Percentiles rank a stretch among this genome's conserved stretches.
Conservation (phyloP, 2,888 invertebrate species). For the Thecophora atra region DNA sequence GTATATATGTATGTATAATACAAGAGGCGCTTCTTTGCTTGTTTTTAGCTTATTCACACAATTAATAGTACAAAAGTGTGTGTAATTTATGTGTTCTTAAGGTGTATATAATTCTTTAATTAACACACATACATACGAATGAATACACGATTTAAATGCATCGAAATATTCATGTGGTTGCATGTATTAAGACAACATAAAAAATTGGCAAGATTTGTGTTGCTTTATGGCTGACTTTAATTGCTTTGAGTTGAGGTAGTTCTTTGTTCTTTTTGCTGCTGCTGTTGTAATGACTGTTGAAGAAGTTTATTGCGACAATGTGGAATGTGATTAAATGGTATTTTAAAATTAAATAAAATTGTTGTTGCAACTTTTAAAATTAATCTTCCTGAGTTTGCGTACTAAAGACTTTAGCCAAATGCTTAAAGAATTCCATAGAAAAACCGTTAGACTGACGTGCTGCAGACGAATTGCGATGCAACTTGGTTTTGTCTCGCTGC, state of each 20-base stretch:
- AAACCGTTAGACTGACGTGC: neutral
- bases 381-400: conserved; percentile 51
- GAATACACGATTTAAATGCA: neutral
- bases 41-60: neutral
- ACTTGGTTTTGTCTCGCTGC: neutral
- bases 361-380: too few species aligned
- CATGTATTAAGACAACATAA: neutral
- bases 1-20: conserved; percentile 12
- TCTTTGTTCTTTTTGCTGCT: conserved; percentile 38
- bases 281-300: neutral
- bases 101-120: too few species aligned
- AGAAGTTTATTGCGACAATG: neutral
- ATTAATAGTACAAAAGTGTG: conserved; percentile 8
- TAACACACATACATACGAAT: neutral
- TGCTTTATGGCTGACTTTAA: conserved; percentile 33
- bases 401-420: neutral
- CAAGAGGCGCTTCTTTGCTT: conserved; percentile 11
- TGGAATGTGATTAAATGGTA: conserved; percentile 28
- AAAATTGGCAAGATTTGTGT: conserved; percentile 40
- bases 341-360: conserved; percentile 7
- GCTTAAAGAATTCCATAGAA: too few species aligned
- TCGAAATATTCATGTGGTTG: neutral
- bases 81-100: too few species aligned
- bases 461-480: neutral
- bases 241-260: conserved; percentile 52